Conservation (phyloP, 2,113 vertebrate genomes). For the Cromileptes altivelis region DNA sequence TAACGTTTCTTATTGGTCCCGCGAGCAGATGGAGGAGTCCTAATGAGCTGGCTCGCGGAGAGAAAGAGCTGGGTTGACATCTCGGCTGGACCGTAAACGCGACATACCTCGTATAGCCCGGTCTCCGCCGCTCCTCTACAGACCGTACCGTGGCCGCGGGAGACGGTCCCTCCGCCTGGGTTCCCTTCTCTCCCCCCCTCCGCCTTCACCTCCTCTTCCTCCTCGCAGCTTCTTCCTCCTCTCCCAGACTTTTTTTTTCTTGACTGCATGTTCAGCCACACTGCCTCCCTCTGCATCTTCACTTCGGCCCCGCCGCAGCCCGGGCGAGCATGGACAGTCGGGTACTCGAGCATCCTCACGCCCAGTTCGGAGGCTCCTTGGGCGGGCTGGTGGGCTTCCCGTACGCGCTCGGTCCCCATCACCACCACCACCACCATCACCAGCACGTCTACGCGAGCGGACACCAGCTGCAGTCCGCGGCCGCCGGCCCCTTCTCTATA, state of each 20-base stretch:
- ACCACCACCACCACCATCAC: constrained; percentile 82
- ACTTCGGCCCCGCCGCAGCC: constrained; percentile 81
- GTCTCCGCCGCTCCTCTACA: constrained; percentile 30
- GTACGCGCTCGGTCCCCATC: constrained; percentile 90
- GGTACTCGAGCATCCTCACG: constrained; percentile 96
- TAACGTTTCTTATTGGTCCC: constrained; percentile 94
- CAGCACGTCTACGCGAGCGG: constrained; percentile 93
- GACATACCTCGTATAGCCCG: constrained; percentile 44
- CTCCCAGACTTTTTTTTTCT: constrained; percentile 40
- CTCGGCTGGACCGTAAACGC: constrained; percentile 63
- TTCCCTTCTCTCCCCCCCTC: constrained; percentile 16
- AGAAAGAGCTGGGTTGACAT: constrained; percentile 67
- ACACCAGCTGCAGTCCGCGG: constrained; percentile 92
- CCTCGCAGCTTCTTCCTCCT: constrained; percentile 38
- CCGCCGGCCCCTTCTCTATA: constrained; percentile 95
- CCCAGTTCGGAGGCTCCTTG: constrained; percentile 94
- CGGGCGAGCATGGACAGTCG: constrained; percentile 95
- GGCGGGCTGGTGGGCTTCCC: constrained; percentile 96
- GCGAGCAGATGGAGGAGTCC: constrained; percentile 75
- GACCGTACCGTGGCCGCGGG: constrained; percentile 52
- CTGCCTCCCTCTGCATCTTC: constrained; percentile 73
- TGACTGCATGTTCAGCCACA: constrained; percentile 83
- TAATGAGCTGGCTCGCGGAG: constrained; percentile 74
- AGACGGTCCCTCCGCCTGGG: constrained; percentile 37
- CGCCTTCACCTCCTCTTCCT: constrained; percentile 25